phyloP scores from a whole-genome alignment of 2,113 vertebrate species.

The Acanthochromis polyacanthus region DNA sequence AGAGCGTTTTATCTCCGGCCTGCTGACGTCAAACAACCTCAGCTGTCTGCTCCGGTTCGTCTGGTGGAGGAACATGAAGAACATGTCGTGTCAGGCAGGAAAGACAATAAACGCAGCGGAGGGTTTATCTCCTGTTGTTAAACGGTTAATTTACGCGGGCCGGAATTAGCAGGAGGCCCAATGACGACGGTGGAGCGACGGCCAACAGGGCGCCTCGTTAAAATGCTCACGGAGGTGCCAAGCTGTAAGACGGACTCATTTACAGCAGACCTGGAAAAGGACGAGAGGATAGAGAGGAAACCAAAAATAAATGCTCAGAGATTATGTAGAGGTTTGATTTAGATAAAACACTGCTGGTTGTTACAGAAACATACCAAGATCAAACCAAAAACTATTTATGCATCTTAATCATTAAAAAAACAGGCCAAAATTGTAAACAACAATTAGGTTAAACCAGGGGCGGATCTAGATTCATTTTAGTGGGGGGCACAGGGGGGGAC shows the following conservation, averaged over 20 bases:
- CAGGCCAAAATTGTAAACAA: too few relatives aligned
- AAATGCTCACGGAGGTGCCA: conserved; percentile 70
- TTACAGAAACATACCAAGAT: too few relatives aligned
- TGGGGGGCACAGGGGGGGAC: too few relatives aligned
- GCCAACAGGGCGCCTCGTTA: conserved; percentile 65
- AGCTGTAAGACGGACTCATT: conserved; percentile 61
- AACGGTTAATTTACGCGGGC: conserved; percentile 20
- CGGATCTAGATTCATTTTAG: too few relatives aligned
- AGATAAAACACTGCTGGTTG: too few relatives aligned
- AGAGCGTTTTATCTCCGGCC: conserved; percentile 14
- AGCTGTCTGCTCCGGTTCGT: conserved; percentile 63
- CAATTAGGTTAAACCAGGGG: too few relatives aligned
- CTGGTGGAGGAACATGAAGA: conserved; percentile 44
- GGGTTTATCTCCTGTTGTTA: conserved; percentile 3
- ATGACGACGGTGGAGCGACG: conserved; percentile 30
- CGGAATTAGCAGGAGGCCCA: conserved; percentile 17
- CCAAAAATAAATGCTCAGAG: background rate
- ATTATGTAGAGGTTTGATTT: too few relatives aligned
- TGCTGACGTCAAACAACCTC: conserved; percentile 67
- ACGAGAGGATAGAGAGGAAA: background rate
- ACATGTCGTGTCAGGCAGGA: conserved; percentile 44
- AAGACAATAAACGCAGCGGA: background rate
- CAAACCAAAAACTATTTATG: too few relatives aligned
- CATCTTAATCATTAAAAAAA: too few relatives aligned
- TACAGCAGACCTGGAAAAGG: conserved; percentile 18